Percentiles rank a stretch among this genome's conserved stretches.
Conservation (phyloP, 64 coral and sea anemone species). For the Stichodactyla mertensii region DNA sequence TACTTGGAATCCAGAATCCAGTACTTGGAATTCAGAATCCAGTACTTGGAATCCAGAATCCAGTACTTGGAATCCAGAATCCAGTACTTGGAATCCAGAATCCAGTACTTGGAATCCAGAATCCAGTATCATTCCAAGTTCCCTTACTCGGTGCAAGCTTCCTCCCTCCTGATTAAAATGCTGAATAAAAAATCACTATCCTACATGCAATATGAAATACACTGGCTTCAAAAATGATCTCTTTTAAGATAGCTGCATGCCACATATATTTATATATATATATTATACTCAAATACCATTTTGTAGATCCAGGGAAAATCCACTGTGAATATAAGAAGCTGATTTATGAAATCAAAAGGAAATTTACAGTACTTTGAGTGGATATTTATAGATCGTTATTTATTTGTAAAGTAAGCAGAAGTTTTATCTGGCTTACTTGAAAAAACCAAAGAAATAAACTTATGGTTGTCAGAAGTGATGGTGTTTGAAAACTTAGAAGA, state of each 20-base stretch:
- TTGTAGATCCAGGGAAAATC: background rate
- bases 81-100: no score
- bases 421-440: background rate
- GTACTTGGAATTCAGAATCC: no score
- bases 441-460: slow-evolving; percentile 1
- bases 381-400: slow-evolving; percentile 8
- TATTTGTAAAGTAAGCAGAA: background rate
- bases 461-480: background rate
- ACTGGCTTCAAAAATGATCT: background rate
- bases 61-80: no score
- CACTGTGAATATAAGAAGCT: background rate
- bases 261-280: background rate
- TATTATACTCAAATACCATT: background rate
- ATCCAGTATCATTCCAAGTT: no score
- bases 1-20: no score
- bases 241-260: background rate
- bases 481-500: no score
- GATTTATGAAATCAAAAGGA: background rate
- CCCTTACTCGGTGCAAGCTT: no score
- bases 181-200: no score
- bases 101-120: no score
- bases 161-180: no score
- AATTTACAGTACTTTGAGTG: background rate
- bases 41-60: no score
- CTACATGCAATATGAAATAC: background rate